Base-by-base conservation (phyloP, 2,888 invertebrate species). In the Thymelicus lineola region DNA sequence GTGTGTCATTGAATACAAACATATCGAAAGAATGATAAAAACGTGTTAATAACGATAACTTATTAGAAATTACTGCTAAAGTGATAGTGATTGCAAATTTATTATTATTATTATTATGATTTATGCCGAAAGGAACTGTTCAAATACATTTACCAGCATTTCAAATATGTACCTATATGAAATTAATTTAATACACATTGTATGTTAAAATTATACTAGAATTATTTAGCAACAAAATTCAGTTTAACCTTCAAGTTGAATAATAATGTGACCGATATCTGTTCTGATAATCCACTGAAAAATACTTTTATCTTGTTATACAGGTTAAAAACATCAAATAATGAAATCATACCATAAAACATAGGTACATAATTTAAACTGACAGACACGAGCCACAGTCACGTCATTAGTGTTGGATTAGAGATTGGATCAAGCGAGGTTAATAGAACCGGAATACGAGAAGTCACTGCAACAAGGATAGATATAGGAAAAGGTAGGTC, bases 401-500 rank as follows among this genome's bases (percentile, higher is more conserved):
- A 9, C 50, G 63, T 63, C 48, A 63, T 57, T 53, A 57, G 20
- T 20, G 53, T 20, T 9, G 45, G 62, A 69, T 69, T 63, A 59
- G 58, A 70, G 69, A 64, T 50, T 28, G 28, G 48, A 69, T 63
- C 63, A 57, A n/a, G 46, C 36, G 62, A 57, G 63, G 58, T 69
- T 59, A 48, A 63, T 28, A 59, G 48, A 64, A 69, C 58, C 63
- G 63, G 62, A 63, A 69, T 64, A 59, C 58, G 48, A 69, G 38
- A 62, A 36, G 59, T 12, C 68, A 62, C 46, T 36, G 57, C 14
- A 64, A 64, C 63, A 64, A 59, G 58, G 59, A 69, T 64, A 69
- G 58, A 64, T 69, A 64, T 57, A 63, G 68, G 59, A 62, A 69
- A 69, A 69, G 57, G 69, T 64, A 64, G 63, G 48, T 15, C 59